Percentiles rank a stretch among this genome's conserved stretches.
phyloP scores from a whole-genome alignment of 2,797 vertebrate genomes.

The Sebastes miniatus region DNA sequence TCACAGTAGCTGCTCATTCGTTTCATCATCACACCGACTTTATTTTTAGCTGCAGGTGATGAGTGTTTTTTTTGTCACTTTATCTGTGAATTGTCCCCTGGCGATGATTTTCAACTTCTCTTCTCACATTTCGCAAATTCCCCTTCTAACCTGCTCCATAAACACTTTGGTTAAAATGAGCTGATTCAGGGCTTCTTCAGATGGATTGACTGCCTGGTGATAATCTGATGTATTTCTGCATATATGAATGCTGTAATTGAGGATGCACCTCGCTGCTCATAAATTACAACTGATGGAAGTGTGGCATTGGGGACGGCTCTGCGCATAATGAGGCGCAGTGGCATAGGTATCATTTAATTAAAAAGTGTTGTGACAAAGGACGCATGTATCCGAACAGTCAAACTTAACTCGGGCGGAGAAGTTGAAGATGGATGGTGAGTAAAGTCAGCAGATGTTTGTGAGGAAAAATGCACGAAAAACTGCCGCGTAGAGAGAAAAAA shows the following conservation, averaged over 20 bases:
- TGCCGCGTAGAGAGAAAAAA: neutral
- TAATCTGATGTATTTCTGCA: constrained; percentile 72
- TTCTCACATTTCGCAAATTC: constrained; percentile 39
- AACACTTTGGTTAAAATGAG: constrained; percentile 60
- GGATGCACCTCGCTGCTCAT: constrained; percentile 68
- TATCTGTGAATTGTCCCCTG: neutral
- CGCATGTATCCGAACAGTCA: constrained; percentile 45
- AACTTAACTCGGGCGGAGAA: constrained; percentile 37
- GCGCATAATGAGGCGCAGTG: constrained; percentile 64
- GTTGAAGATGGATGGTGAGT: constrained; percentile 39
- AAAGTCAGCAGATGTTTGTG: constrained; percentile 36
- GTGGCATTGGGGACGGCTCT: constrained; percentile 57
- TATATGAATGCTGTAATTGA: constrained; percentile 73
- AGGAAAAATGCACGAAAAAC: constrained; percentile 18
- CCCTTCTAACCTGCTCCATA: constrained; percentile 11
- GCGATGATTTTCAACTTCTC: constrained; percentile 56
- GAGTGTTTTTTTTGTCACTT: constrained; percentile 5
- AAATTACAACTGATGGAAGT: constrained; percentile 72
- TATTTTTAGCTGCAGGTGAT: constrained; percentile 23
- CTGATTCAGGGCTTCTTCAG: constrained; percentile 65
- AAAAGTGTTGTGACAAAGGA: constrained; percentile 69
- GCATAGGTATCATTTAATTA: constrained; percentile 77
- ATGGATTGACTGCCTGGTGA: constrained; percentile 71
- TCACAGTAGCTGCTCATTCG: constrained; percentile 13
- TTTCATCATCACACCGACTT: constrained; percentile 14